phyloP scores from a whole-genome alignment of 2,797 vertebrate species.

The Cossypha niveicapilla region DNA sequence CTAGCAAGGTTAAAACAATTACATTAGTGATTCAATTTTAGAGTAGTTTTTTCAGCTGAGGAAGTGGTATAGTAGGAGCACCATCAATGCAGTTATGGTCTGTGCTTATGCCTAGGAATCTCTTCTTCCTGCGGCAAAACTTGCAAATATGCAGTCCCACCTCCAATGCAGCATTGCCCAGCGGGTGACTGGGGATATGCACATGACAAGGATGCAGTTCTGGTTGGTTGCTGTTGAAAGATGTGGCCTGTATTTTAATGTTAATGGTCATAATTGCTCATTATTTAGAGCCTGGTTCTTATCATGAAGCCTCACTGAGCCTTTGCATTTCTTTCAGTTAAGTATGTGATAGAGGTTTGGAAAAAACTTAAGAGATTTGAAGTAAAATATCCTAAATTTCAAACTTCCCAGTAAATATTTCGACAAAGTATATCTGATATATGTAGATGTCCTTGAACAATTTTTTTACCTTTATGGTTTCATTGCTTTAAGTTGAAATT shows the following conservation, averaged over 20 bases:
- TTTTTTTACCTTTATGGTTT: not conserved
- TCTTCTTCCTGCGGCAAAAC: not conserved
- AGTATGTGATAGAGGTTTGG: not conserved
- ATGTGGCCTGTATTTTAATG: not conserved
- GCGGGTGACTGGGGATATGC: not conserved
- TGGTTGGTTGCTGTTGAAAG: not conserved
- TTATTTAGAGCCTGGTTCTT: not conserved
- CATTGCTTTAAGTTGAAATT: not conserved
- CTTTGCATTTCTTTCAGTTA: not conserved
- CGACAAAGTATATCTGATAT: not conserved
- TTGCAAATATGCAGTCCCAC: fast-evolving
- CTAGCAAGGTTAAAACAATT: not conserved
- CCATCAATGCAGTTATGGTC: not conserved
- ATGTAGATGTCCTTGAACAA: not conserved
- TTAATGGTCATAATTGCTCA: not conserved
- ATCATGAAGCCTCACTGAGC: not conserved
- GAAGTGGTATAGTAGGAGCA: not conserved
- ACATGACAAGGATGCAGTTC: not conserved
- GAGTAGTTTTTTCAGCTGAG: not conserved
- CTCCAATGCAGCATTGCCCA: not conserved
- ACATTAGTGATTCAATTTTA: not conserved
- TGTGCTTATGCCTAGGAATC: not conserved
- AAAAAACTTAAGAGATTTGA: not conserved
- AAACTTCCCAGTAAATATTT: not conserved
- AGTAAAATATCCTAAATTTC: not conserved